phyloP scores from a whole-genome alignment of 2,797 vertebrate species.

The Ptychadena robeensis region DNA sequence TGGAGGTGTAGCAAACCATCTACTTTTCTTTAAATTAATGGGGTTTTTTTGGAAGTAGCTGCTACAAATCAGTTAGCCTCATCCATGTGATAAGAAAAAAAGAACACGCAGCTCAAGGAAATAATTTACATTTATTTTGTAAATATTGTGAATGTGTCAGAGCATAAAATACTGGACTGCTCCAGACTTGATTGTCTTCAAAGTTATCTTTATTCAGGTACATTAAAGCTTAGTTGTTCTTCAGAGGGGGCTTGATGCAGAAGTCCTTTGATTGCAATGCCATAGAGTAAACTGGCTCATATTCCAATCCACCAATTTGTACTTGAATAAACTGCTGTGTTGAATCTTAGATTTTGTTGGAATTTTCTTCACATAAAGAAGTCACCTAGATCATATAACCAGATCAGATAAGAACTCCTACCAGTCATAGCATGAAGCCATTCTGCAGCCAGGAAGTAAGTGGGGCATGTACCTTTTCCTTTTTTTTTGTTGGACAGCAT shows the following conservation, averaged over 20 bases:
- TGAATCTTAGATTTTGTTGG: not conserved
- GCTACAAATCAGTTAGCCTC: not conserved
- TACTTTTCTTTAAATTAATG: not conserved
- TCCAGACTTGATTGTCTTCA: slow-evolving; percentile 51
- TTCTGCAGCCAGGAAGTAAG: not conserved
- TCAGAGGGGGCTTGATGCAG: not conserved
- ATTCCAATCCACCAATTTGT: not conserved
- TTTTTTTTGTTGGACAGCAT: not conserved
- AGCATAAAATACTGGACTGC: slow-evolving; percentile 41
- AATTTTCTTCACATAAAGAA: not conserved
- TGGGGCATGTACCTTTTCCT: not conserved
- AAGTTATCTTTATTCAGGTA: slow-evolving; percentile 23
- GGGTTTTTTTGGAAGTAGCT: not conserved
- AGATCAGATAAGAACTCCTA: not conserved
- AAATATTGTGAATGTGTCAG: slow-evolving; percentile 45
- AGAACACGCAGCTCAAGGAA: slow-evolving; percentile 19
- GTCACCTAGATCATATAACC: not conserved
- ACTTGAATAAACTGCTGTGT: not conserved
- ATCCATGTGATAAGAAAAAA: not conserved
- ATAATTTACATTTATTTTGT: slow-evolving; percentile 52
- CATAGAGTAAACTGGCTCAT: slow-evolving; percentile 3
- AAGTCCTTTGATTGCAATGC: not conserved
- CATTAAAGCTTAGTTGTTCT: slow-evolving; percentile 44
- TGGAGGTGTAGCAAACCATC: not conserved
- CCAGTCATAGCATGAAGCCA: not conserved